Conservation (phyloP, 2,113 vertebrate species). For the Microcebus griseorufus region DNA sequence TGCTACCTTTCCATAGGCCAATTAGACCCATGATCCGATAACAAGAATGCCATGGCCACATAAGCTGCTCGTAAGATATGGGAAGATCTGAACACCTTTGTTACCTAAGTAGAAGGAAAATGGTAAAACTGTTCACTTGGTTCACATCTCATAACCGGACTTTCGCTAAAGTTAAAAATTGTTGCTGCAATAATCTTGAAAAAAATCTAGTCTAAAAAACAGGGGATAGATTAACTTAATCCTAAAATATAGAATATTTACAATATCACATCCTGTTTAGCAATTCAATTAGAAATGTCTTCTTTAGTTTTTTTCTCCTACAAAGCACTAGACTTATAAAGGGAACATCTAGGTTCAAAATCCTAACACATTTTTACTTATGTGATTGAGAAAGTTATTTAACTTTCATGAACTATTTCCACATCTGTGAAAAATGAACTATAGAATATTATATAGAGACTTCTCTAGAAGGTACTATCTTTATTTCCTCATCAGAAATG, state of each 20-base stretch:
- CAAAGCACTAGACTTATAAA: neutral
- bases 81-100: neutral
- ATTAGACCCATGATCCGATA: neutral
- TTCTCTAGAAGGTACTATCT: neutral
- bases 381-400: neutral
- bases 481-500: neutral
- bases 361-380: neutral
- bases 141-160: neutral
- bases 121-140: neutral
- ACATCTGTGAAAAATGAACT: neutral
- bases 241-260: neutral
- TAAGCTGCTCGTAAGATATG: neutral
- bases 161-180: neutral
- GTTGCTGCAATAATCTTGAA: neutral
- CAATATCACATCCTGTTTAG: neutral
- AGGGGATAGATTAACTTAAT: neutral
- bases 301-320: neutral
- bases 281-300: neutral
- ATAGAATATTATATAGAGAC: neutral
- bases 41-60: neutral
- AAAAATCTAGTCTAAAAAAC: neutral
- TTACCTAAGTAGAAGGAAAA: neutral
- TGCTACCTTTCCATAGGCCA: neutral
- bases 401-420: neutral
- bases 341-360: neutral